Conservation (phyloP, 2,113 vertebrate genomes). For the Otocyon megalotis region DNA sequence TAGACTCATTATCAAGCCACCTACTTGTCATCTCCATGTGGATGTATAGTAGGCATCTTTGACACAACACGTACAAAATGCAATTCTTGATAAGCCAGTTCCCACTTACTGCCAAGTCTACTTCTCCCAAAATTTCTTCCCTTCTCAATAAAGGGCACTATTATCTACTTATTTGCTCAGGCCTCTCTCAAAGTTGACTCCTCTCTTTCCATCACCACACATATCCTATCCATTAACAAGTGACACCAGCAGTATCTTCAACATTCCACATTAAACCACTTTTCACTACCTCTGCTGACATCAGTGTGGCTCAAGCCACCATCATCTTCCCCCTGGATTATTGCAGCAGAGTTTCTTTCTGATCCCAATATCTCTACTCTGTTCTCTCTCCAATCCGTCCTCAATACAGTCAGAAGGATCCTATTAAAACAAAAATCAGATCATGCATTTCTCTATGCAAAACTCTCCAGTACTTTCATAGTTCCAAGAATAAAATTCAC, state of each 20-base stretch:
- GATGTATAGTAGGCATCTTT: background rate
- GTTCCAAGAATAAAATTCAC: conserved; percentile 24
- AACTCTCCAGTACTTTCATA: background rate
- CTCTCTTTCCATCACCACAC: background rate
- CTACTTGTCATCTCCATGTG: background rate
- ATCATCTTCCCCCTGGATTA: background rate
- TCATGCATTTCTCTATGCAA: background rate
- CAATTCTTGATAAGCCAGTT: background rate
- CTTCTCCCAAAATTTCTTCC: background rate
- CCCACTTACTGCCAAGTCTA: background rate
- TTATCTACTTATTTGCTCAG: background rate
- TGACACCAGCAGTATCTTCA: background rate
- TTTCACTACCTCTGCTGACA: background rate
- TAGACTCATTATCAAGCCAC: background rate
- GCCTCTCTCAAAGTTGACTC: background rate
- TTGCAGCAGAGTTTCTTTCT: background rate
- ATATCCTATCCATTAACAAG: background rate
- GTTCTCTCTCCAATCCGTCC: background rate
- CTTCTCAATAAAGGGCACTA: background rate
- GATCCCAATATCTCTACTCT: background rate
- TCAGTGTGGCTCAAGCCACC: background rate
- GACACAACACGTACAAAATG: background rate
- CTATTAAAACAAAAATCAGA: conserved; percentile 7
- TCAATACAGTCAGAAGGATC: background rate
- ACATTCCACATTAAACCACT: background rate